Evolutionary conservation across 2,888 invertebrate genomes (phyloP).

Genomic region (Trachelus troglodyta): DNA sequence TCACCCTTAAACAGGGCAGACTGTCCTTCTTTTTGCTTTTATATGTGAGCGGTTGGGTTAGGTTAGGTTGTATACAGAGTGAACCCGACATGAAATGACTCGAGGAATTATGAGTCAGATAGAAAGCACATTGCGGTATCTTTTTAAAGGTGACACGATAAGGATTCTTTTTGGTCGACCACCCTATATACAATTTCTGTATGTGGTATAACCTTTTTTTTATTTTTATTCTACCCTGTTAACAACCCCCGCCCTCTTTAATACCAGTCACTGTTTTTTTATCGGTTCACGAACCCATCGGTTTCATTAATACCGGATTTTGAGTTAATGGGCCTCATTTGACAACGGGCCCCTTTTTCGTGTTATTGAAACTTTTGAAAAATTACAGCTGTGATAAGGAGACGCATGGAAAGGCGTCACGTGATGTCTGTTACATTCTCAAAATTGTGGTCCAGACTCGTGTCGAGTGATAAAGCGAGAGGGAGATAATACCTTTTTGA

Average conservation of each 20-base stretch:
- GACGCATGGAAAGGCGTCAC: not conserved
- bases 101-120: conserved; percentile 2
- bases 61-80: not conserved
- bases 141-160: conserved; percentile 5
- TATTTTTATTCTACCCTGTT: not conserved
- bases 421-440: not conserved
- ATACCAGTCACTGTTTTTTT: conserved; percentile 1
- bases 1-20: not conserved
- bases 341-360: not conserved
- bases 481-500: not conserved
- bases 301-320: not conserved
- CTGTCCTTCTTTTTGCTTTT: not conserved
- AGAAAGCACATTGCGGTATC: not conserved
- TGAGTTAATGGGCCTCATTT: not conserved
- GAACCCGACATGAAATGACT: not conserved
- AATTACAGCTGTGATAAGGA: not conserved
- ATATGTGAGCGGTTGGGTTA: not conserved
- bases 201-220: not conserved
- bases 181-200: not conserved
- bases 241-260: not conserved
- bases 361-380: not conserved
- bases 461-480: not conserved
- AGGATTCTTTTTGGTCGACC: not conserved
- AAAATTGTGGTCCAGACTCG: not conserved
- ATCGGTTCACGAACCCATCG: not conserved